Conservation (phyloP, 2,113 vertebrate species). For the Polyodon spathula region DNA sequence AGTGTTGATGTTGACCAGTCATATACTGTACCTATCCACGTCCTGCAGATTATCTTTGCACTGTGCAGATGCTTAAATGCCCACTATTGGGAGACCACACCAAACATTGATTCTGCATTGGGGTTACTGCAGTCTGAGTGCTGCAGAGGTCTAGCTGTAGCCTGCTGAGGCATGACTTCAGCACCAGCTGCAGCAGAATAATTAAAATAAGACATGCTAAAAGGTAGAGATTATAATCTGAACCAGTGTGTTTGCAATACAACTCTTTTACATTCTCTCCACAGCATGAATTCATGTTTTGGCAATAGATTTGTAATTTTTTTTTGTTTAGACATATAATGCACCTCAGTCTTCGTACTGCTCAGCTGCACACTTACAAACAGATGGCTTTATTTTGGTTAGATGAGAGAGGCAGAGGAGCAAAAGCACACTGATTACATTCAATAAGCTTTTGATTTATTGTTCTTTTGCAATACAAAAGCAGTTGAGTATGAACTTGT, state of each 20-base stretch:
- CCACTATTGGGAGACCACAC: too few species aligned
- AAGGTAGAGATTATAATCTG: background rate
- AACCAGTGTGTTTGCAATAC: too few species aligned
- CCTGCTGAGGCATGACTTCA: too few species aligned
- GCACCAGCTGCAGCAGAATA: too few species aligned
- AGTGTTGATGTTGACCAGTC: too few species aligned
- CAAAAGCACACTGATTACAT: slow-evolving; percentile 34
- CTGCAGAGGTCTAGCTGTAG: too few species aligned
- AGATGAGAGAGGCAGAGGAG: slow-evolving; percentile 2
- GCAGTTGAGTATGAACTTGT: background rate
- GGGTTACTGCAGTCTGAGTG: too few species aligned
- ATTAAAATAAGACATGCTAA: too few species aligned
- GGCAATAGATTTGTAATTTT: slow-evolving; percentile 30
- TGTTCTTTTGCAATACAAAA: slow-evolving; percentile 25
- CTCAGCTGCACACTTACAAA: slow-evolving; percentile 24
- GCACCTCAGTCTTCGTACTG: slow-evolving; percentile 30
- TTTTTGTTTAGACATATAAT: slow-evolving; percentile 39
- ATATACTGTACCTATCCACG: too few species aligned
- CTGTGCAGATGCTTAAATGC: too few species aligned
- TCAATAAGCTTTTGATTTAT: slow-evolving; percentile 36
- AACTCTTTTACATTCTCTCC: background rate
- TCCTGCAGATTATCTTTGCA: too few species aligned
- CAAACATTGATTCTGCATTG: too few species aligned
- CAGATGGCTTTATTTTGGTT: slow-evolving; percentile 59
- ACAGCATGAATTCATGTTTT: slow-evolving; percentile 22